Evolutionary conservation across 2,888 invertebrate genomes (phyloP), one percentile per base, ranked within the genome.

Genomic region (Mesorhabditis spiculigera): DNA sequence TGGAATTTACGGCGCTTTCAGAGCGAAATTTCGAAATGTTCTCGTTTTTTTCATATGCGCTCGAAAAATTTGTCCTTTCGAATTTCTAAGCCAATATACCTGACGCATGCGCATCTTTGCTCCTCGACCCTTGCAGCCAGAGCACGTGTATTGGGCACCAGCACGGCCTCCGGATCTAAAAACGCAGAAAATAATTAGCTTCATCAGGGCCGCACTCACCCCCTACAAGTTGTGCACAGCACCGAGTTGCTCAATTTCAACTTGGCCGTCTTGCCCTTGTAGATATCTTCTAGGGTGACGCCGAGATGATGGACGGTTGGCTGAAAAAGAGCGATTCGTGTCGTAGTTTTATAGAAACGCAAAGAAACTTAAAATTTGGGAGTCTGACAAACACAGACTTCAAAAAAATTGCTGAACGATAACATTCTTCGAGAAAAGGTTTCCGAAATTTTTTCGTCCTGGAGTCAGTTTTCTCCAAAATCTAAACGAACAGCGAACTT

Each of bases 281-380:
- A 95, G 86, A 95, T 89, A 86, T 94, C 93, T 87, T 95, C 94
- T 81, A 95, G 88, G 6, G 93, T 90, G 5, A 95, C 93, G 87
- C 90, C 73, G 41, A 94, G 88, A 28, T 92, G 91, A 86, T 93
- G 91, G 73, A 93, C 89, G 43, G 93, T 92, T 86, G 93, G 92
- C 62, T 73, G 75, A n/a, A 63, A 63, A 13, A 13, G 1, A 28
- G 5, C 41, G 13, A n/a, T 68, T 64, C 28, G 8, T 16, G 13
- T 44, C 64, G 43, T 43, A n/a, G n/a, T 68, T 44, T 68, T 63
- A 61, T 5, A 70, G 16, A 41, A 41, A 28, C 13, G 58, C 61
- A 13, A 69, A 66, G 13, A 28, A 67, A 28, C 28, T 28, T 28
- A 28, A 28, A 28, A 28, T 28, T 28, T 28, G 28, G 28, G 28